Evolutionary conservation across 2,113 vertebrate species (phyloP), one percentile per base, ranked within the genome.

Genomic region (Prunella fulvescens): DNA sequence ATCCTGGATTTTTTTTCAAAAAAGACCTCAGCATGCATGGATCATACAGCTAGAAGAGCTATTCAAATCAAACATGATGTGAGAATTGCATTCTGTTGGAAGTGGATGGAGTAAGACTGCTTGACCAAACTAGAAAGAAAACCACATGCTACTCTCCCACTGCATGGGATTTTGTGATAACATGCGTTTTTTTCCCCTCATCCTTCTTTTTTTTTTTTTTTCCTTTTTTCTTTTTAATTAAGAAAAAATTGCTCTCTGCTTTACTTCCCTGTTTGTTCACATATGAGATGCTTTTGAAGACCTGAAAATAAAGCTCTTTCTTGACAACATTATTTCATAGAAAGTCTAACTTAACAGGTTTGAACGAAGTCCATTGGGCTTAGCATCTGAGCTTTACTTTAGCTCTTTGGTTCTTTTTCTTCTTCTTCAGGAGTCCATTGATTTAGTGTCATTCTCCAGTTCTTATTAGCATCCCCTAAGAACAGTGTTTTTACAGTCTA

Each of bases 371-470:
- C 81, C 35, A 29, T 31, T 57, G 5, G 50, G 53, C 10, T 86
- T 76, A 86, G 16, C n/a, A 48, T 50, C n/a, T 87, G 48, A 74
- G 12, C 56, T 88, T 91, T 58, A 76, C 25, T 51, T 92, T 69
- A 85, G 37, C 60, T 80, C 39, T 80, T 78, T 81, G 70, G 50
- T n/a, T 62, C 22, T 70, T 70, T 77, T 37, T 48, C 31, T 56
- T 13, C 42, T 83, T 74, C 53, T 53, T 56, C 44, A 86, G 33
- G 76, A 56, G 31, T 69, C 53, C 48, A 94, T 87, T 54, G 85
- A 91, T 95, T 96, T 94, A 87, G 16, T 53, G 69, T 65, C 78
- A 82, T 84, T 91, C 58, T 92, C 12, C 39, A 31, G 14, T 70
- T 95, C 60, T 71, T 72, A 65, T 31, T 83, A 88, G 37, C 9